Evolutionary conservation across 2,797 vertebrate genomes (phyloP).

Genomic region (Hoplostethus atlanticus): DNA sequence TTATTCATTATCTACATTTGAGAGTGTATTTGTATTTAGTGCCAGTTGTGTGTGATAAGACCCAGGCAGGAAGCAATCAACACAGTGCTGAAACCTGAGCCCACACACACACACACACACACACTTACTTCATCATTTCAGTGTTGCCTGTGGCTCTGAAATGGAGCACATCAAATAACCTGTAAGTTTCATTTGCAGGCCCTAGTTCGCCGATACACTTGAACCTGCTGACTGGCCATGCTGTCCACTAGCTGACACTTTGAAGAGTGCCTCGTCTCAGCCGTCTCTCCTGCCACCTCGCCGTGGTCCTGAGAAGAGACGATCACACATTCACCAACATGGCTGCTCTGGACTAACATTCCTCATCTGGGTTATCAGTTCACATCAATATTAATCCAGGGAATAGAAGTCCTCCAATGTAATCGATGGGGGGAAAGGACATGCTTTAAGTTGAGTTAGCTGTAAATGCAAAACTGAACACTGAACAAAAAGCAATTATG

Average conservation of each 20-base stretch:
- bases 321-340: slow-evolving; percentile 4
- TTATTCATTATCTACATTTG: neutral
- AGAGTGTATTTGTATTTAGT: slow-evolving; percentile 25
- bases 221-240: slow-evolving; percentile 81
- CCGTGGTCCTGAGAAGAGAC: slow-evolving; percentile 49
- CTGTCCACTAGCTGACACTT: slow-evolving; percentile 74
- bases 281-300: slow-evolving; percentile 33
- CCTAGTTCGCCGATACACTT: slow-evolving; percentile 54
- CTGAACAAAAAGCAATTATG: slow-evolving; percentile 3
- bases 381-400: neutral
- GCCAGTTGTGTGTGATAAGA: slow-evolving; percentile 49
- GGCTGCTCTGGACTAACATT: neutral
- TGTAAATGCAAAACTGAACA: neutral
- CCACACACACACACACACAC: slow-evolving; percentile 13
- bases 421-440: neutral
- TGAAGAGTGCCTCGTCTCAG: slow-evolving; percentile 73
- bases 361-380: neutral
- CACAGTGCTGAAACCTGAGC: slow-evolving; percentile 63
- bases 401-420: neutral
- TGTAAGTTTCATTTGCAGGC: slow-evolving; percentile 77
- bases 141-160: slow-evolving; percentile 80
- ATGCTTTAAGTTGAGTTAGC: too few relatives aligned
- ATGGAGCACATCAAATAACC: slow-evolving; percentile 84
- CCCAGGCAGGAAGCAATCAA: slow-evolving; percentile 64
- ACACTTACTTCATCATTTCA: slow-evolving; percentile 71